Conservation (phyloP, 2,113 vertebrate species). For the Bothrops jararaca region DNA sequence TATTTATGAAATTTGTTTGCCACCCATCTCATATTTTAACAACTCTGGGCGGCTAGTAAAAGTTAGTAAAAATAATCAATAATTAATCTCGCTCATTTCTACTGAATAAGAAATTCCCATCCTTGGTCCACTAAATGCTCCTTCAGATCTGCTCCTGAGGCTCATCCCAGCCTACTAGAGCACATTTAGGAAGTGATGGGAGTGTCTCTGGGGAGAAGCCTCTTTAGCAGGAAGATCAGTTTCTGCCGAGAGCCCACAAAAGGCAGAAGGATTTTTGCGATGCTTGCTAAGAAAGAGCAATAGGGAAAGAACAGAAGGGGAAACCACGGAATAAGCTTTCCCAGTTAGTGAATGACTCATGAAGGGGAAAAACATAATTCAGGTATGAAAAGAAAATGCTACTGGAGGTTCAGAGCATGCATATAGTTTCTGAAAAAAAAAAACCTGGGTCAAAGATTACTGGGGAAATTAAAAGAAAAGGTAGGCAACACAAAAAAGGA, state of each 20-base stretch:
- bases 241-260: not conserved
- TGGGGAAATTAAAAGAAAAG: slow-evolving; percentile 9
- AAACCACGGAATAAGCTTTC: slow-evolving; percentile 4
- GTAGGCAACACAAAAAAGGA: slow-evolving; percentile 16
- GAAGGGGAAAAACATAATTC: not conserved
- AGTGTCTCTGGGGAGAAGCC: not conserved
- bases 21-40: no score
- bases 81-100: not conserved
- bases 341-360: not conserved
- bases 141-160: not conserved
- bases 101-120: not conserved
- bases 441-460: slow-evolving; percentile 24
- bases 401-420: not conserved
- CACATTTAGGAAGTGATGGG: not conserved
- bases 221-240: not conserved
- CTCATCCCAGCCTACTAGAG: not conserved
- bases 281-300: not conserved
- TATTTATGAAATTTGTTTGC: no score
- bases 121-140: not conserved
- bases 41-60: no score
- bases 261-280: not conserved
- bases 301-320: not conserved
- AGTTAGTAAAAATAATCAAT: not conserved
- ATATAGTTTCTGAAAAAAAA: slow-evolving; percentile 43
- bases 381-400: slow-evolving; percentile 8